Base-by-base conservation (phyloP, 2,797 vertebrate genomes). In the Eulemur rubriventer region DNA sequence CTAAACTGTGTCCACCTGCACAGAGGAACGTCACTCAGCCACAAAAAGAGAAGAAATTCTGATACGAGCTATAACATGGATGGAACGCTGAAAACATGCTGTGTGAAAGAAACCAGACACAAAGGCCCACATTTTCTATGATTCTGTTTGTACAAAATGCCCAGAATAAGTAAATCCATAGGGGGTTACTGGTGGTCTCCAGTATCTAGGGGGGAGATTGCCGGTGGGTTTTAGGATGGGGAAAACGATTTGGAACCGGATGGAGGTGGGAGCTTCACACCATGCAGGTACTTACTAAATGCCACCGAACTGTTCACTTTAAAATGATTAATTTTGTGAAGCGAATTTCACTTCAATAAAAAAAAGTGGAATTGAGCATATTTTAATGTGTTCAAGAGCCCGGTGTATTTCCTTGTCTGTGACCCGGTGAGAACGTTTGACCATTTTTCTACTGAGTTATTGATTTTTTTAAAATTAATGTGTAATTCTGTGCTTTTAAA, bases 1-100 rank as follows among this genome's bases (percentile, higher is more conserved):
- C 3, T 4, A 33, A n/a, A 50, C 50, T 0, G 4, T 1, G n/a
- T 14, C 28, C 30, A 7, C 12, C 41, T 1, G 1, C 28, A 13
- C 10, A 2, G 9, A 1, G 52, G 43, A 26, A 16, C 24, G 52
- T 46, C 61, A 61, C 33, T 13, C 22, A 8, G 35, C 20, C 12
- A 9, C 6, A 22, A 24, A 6, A 20, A 52, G n/a, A 57, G 30
- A 11, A 1, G 59, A 10, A 11, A 30, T 11, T 43, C 61, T 18
- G 48, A 18, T 1, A 41, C 9, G 3, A 9, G 48, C 50, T 8
- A 4, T 38, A 18, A 35, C 3, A 7, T 6, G 35, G 30, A 2
- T 28, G 46, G 28, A 26, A 20, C 16, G 0, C 6, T 20, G 63
- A 43, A 81, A 20, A n/a, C 3, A 24, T 1, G 4, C 35, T 17